These are phyloP conservation scores for Geotrypetes seraphini DNA, from an alignment of 2,797 vertebrate genomes.

Conservation along the genomic window DNA sequence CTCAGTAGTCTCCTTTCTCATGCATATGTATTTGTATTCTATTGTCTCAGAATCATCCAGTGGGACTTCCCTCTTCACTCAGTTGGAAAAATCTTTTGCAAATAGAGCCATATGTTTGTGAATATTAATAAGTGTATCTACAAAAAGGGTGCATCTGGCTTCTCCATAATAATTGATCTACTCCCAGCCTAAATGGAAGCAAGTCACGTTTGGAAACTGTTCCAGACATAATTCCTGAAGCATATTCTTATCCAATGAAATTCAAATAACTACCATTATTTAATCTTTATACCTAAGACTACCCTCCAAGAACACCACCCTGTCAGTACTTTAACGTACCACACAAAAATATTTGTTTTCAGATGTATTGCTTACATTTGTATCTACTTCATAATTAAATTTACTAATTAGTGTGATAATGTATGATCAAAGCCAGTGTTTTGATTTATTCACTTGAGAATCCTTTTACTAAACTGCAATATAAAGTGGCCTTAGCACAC, in stretches of 20 bases:
- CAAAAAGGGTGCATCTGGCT: background rate
- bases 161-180: background rate
- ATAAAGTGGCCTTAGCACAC: too few species aligned
- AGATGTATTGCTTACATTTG: too few species aligned
- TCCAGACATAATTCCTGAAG: background rate
- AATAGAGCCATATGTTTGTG: background rate
- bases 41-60: background rate
- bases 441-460: too few species aligned
- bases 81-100: background rate
- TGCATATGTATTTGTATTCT: background rate
- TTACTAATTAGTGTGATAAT: too few species aligned
- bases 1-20: background rate
- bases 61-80: background rate
- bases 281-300: too few species aligned
- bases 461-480: too few species aligned
- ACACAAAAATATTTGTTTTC: too few species aligned
- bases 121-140: background rate
- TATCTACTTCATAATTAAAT: too few species aligned
- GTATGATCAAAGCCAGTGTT: too few species aligned
- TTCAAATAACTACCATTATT: background rate
- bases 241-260: background rate
- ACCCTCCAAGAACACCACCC: too few species aligned
- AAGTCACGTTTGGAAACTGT: background rate
- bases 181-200: background rate
- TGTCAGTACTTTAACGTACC: too few species aligned